These are phyloP conservation scores for Pseudomyrmex dendroicus DNA, from an alignment of 1,140 invertebrate species.

Conservation along the genomic window DNA sequence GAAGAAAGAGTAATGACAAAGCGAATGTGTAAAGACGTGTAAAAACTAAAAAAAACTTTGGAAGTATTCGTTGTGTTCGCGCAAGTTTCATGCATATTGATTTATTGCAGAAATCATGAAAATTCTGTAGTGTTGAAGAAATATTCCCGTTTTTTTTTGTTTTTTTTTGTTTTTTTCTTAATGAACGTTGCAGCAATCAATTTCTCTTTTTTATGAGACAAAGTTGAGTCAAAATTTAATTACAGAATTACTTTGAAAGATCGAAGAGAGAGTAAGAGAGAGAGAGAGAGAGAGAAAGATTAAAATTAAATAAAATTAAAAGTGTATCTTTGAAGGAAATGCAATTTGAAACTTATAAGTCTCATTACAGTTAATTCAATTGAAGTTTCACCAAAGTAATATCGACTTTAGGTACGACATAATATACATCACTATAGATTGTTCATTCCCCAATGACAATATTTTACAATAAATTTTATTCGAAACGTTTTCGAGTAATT, in stretches of 20 bases:
- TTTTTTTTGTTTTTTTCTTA: constrained; percentile 4
- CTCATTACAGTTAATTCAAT: constrained; percentile 8
- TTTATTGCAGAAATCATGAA: too few relatives aligned
- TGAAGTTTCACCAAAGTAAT: constrained; percentile 2
- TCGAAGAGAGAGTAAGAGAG: neutral
- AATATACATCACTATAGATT: neutral
- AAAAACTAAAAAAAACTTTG: neutral
- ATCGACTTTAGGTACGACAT: constrained; percentile 12
- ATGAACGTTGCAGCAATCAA: neutral
- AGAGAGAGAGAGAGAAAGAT: too few relatives aligned
- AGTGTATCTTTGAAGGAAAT: constrained; percentile 20
- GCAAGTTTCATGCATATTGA: neutral
- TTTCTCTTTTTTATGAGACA: neutral
- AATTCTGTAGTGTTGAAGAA: too few relatives aligned
- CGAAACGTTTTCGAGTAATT: neutral
- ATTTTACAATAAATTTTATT: neutral
- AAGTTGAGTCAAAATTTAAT: constrained; percentile 28
- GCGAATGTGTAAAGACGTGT: neutral
- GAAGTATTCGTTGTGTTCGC: neutral
- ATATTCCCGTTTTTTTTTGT: too few relatives aligned
- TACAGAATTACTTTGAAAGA: constrained; percentile 21
- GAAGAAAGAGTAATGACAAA: neutral
- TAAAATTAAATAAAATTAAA: constrained; percentile 14
- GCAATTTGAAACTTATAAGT: constrained; percentile 16
- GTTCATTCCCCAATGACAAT: neutral